These are phyloP conservation scores for Nesometra sesokonis DNA, from an alignment of 35 echinoderm and acorn worm species.

Conservation along the genomic window DNA sequence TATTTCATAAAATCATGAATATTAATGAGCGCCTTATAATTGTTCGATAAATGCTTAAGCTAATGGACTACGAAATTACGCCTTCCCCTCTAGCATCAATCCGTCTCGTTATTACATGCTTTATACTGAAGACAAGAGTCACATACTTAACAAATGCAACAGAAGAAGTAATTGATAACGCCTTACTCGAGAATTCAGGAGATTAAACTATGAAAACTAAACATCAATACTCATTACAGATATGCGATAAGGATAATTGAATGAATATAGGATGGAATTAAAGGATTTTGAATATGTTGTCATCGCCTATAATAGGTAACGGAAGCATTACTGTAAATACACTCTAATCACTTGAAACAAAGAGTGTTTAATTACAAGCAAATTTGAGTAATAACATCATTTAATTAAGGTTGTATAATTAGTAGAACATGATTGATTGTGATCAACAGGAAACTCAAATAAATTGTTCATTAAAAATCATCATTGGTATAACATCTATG, in stretches of 20 bases:
- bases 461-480: no score
- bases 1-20: background rate
- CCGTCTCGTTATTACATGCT: background rate
- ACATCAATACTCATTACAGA: background rate
- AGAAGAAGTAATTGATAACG: background rate
- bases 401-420: no score
- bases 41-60: background rate
- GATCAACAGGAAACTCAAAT: no score
- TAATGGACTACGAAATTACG: background rate
- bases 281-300: background rate
- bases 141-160: background rate
- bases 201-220: background rate
- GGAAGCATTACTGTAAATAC: no score
- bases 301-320: no score
- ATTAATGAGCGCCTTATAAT: background rate
- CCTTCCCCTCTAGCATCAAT: background rate
- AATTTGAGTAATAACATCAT: no score
- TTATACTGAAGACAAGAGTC: background rate
- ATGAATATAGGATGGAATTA: background rate
- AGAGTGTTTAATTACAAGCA: no score
- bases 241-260: background rate
- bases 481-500: no score
- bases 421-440: no score
- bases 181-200: background rate
- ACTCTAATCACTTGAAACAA: no score